phyloP scores from a whole-genome alignment of 2,888 invertebrate genomes.

The Bedellia somnulentella region DNA sequence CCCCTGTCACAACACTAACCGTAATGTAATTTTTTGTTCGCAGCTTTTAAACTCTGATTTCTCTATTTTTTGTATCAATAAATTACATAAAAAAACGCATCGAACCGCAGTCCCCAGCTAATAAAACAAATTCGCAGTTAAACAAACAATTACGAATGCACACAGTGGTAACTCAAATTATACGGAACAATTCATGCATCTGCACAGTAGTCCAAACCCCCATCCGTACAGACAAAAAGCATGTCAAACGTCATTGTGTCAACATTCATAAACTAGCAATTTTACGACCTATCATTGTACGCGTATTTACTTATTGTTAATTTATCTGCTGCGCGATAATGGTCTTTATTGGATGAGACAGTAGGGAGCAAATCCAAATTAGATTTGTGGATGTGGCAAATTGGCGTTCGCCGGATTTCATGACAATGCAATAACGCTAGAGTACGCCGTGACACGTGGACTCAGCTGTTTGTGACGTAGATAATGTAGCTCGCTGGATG shows the following conservation, averaged over 20 bases:
- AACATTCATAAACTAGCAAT: slow-evolving; percentile 4
- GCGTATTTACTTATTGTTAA: too few relatives aligned
- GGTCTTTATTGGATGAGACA: not conserved
- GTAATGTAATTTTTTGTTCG: too few relatives aligned
- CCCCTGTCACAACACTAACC: too few relatives aligned
- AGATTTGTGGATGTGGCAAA: slow-evolving; percentile 4
- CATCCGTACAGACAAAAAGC: not conserved
- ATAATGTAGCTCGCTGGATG: not conserved
- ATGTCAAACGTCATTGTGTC: slow-evolving; percentile 3
- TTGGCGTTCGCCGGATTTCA: not conserved
- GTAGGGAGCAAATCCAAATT: not conserved
- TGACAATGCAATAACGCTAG: slow-evolving; percentile 2
- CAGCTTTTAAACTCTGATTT: too few relatives aligned
- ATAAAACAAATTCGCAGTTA: too few relatives aligned
- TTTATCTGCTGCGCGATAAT: not conserved
- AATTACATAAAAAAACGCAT: too few relatives aligned
- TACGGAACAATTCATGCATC: too few relatives aligned
- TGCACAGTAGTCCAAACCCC: too few relatives aligned
- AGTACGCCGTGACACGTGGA: slow-evolving; percentile 3
- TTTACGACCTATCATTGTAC: slow-evolving; percentile 1
- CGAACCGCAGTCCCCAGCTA: too few relatives aligned
- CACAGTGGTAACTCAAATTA: too few relatives aligned
- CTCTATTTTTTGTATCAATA: too few relatives aligned
- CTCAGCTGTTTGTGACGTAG: slow-evolving; percentile 1
- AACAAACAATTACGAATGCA: too few relatives aligned